These are phyloP conservation scores for Cosmia trapezina DNA, from an alignment of 2,888 invertebrate species.

Conservation along the genomic window DNA sequence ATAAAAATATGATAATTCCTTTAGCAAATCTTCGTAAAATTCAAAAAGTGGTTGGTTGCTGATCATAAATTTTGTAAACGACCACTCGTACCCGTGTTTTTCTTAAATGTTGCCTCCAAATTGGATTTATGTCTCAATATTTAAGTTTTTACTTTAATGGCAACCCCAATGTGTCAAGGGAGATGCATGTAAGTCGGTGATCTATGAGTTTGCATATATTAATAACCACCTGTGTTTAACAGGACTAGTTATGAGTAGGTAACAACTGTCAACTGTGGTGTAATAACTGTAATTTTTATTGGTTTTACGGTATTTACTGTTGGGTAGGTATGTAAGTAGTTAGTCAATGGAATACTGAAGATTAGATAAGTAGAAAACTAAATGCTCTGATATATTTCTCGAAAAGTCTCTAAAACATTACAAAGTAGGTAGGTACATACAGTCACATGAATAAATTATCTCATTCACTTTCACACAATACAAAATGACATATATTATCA, in stretches of 20 bases:
- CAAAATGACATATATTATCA: slow-evolving; percentile 44
- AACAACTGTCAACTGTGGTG: neutral
- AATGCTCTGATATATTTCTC: neutral
- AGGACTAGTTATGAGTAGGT: slow-evolving; percentile 18
- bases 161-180: slow-evolving; percentile 63
- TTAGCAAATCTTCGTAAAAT: slow-evolving; percentile 49
- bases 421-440: neutral
- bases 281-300: slow-evolving; percentile 10
- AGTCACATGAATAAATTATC: neutral
- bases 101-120: slow-evolving; percentile 61
- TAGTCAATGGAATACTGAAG: neutral
- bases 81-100: slow-evolving; percentile 55
- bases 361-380: neutral
- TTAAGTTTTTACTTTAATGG: slow-evolving; percentile 70
- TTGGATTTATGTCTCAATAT: slow-evolving; percentile 75
- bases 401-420: no score
- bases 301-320: neutral
- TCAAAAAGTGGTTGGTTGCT: slow-evolving; percentile 21
- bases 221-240: slow-evolving; percentile 28
- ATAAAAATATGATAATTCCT: slow-evolving; percentile 34
- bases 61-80: slow-evolving; percentile 68
- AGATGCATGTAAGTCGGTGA: slow-evolving; percentile 59
- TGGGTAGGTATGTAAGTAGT: neutral
- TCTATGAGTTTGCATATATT: slow-evolving; percentile 42
- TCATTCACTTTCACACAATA: slow-evolving; percentile 17